Percentiles rank a stretch among this genome's conserved stretches.
Conservation (phyloP, 2,888 invertebrate species). For the Nymphalis polychloros region DNA sequence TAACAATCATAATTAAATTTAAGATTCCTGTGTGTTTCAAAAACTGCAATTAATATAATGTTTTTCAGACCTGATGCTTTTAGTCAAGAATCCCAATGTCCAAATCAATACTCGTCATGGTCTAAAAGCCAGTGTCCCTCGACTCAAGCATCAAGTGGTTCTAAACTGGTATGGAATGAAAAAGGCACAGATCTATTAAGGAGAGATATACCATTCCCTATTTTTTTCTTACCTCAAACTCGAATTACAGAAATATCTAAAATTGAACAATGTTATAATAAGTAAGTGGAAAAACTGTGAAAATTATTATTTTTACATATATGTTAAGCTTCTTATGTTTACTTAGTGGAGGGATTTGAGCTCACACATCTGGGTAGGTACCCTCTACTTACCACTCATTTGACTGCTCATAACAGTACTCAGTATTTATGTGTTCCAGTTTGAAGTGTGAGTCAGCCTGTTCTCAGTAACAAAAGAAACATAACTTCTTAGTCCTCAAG, state of each 20-base stretch:
- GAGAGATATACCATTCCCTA: conserved; percentile 93
- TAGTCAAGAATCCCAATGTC: conserved; percentile 89
- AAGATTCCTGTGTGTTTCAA: neutral
- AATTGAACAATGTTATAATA: conserved; percentile 83
- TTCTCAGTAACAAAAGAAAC: no score
- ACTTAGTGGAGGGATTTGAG: no score
- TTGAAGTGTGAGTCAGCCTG: no score
- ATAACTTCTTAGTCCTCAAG: no score
- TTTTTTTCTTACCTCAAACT: conserved; percentile 86
- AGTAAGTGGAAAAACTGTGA: conserved; percentile 47
- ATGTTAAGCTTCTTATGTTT: no score
- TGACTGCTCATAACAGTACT: no score
- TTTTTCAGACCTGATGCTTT: conserved; percentile 62
- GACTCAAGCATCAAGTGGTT: conserved; percentile 49
- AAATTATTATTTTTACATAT: no score
- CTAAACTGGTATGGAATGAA: conserved; percentile 91
- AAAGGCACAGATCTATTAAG: conserved; percentile 88
- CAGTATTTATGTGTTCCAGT: no score
- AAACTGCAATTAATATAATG: neutral
- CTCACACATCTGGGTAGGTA: no score
- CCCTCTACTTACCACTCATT: no score
- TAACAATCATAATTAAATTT: neutral
- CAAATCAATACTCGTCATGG: conserved; percentile 86
- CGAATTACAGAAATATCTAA: conserved; percentile 79
- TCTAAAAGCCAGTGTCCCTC: conserved; percentile 75